A percentile compares a stretch with the other conserved stretches of the same genome.
These are phyloP conservation scores for Onychostruthus taczanowskii DNA, from an alignment of 2,113 vertebrate genomes.

Conservation along the genomic window DNA sequence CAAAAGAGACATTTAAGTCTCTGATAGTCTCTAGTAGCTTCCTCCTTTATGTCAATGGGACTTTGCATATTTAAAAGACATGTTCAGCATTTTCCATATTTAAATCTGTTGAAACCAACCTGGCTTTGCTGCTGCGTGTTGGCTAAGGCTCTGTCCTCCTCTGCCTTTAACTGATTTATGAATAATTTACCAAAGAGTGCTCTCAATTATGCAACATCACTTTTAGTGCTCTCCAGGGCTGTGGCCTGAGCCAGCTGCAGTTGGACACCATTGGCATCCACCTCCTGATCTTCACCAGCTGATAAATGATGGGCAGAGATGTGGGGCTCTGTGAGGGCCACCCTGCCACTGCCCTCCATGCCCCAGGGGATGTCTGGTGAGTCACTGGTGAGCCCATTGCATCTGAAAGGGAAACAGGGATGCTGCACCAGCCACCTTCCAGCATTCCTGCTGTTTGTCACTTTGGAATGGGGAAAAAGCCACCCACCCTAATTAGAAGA, in stretches of 20 bases:
- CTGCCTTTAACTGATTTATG: background rate
- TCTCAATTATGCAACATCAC: background rate
- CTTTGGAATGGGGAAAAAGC: background rate
- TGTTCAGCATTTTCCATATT: background rate
- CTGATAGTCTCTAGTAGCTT: background rate
- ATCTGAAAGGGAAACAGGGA: background rate
- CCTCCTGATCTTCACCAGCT: slow-evolving; percentile 20
- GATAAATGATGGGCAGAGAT: background rate
- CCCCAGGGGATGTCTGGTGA: accelerated
- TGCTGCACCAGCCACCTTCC: background rate
- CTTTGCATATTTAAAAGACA: background rate
- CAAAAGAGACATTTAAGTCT: background rate
- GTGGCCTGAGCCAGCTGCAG: slow-evolving; percentile 52
- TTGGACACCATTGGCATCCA: slow-evolving; percentile 12
- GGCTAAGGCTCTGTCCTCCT: background rate
- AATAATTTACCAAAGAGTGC: background rate
- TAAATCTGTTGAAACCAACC: background rate
- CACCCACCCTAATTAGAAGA: background rate
- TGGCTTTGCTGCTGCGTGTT: background rate
- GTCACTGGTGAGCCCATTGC: accelerated
- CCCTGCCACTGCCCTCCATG: accelerated
- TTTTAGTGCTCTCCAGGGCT: slow-evolving; percentile 49
- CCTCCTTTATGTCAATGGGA: background rate
- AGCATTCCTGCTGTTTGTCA: background rate
- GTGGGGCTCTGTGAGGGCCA: background rate